These are phyloP conservation scores for Lutjanus erythropterus DNA, from an alignment of 2,113 vertebrate genomes.

Conservation along the genomic window DNA sequence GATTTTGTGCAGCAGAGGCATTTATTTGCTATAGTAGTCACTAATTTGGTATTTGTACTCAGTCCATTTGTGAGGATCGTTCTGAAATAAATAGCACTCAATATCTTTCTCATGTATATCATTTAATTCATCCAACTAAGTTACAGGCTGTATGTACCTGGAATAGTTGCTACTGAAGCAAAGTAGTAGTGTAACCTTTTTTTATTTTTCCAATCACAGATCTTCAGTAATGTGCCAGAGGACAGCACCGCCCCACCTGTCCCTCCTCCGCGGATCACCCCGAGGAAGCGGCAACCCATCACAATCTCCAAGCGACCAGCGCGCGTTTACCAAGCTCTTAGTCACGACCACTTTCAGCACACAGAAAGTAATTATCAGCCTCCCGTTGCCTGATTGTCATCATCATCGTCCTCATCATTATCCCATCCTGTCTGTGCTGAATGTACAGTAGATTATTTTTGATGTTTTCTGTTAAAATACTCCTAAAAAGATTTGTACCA, in stretches of 20 bases:
- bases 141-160: not conserved
- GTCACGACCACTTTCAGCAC: conserved; percentile 80
- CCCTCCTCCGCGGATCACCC: conserved; percentile 92
- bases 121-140: not conserved
- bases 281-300: conserved; percentile 94
- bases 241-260: conserved; percentile 89
- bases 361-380: conserved; percentile 87
- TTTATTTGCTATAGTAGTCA: not conserved
- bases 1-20: too few species aligned
- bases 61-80: not conserved
- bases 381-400: conserved; percentile 57
- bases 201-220: conserved; percentile 83
- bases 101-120: not conserved
- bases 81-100: not conserved
- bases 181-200: not conserved
- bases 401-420: conserved; percentile 62
- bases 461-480: not conserved
- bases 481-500: conserved; percentile 9
- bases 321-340: conserved; percentile 86
- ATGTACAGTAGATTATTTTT: conserved; percentile 6
- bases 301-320: conserved; percentile 96
- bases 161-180: conserved; percentile 9
- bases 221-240: conserved; percentile 91
- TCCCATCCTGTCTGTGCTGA: conserved; percentile 36
- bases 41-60: not conserved